These are phyloP conservation scores for Cerastis leucographa DNA, from an alignment of 2,888 invertebrate genomes.

Conservation along the genomic window DNA sequence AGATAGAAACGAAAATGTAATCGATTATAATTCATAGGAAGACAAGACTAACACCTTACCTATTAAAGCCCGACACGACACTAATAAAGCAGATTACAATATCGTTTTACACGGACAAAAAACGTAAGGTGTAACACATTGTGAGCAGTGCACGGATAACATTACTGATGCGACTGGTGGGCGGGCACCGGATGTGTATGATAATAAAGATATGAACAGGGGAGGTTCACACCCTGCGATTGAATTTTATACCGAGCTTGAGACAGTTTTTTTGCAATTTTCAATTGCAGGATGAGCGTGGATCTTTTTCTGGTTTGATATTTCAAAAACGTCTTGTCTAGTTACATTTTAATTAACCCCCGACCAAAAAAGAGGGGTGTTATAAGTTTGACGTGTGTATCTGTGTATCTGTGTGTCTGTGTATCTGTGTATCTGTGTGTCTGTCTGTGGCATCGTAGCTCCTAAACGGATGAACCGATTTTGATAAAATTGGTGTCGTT, in stretches of 20 bases:
- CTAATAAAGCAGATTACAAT: slow-evolving; percentile 54
- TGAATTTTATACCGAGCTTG: slow-evolving; percentile 20
- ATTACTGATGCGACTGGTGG: slow-evolving; percentile 68
- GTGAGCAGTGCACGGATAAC: slow-evolving; percentile 60
- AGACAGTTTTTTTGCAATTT: slow-evolving; percentile 2
- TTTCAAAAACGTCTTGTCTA: not conserved
- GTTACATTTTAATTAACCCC: not conserved
- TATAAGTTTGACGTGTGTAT: too few relatives aligned
- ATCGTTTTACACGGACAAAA: slow-evolving; percentile 66
- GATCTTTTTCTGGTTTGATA: not conserved
- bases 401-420: too few relatives aligned
- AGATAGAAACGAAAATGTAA: not conserved
- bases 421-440: too few relatives aligned
- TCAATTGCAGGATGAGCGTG: not conserved
- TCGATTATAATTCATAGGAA: slow-evolving; percentile 6
- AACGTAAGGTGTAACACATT: slow-evolving; percentile 64
- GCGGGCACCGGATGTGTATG: slow-evolving; percentile 71
- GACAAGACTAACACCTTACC: slow-evolving; percentile 28
- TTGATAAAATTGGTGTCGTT: too few relatives aligned
- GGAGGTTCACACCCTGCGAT: slow-evolving; percentile 48
- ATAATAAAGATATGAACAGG: slow-evolving; percentile 66
- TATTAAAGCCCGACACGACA: slow-evolving; percentile 35
- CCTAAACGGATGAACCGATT: too few relatives aligned
- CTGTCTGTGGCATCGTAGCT: too few relatives aligned
- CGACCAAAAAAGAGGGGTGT: too few relatives aligned